Conservation (phyloP, 2,888 invertebrate genomes). For the Hirtodrosophila duncani region DNA sequence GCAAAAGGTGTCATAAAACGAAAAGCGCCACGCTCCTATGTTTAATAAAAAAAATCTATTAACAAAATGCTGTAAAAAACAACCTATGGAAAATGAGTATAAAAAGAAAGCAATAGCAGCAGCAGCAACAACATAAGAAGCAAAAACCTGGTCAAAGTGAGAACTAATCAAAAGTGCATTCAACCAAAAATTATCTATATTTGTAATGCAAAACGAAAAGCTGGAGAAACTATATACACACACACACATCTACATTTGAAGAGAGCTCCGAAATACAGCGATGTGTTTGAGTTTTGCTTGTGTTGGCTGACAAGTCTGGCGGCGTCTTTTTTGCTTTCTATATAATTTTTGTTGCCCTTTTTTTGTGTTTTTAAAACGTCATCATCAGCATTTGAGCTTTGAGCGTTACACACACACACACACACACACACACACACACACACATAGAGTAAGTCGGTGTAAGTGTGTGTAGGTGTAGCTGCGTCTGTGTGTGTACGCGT, state of each 20-base stretch:
- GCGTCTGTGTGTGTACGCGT: constrained; percentile 54
- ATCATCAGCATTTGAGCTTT: constrained; percentile 5
- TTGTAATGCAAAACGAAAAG: constrained; percentile 2
- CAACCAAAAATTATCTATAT: constrained; percentile 53
- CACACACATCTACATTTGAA: not conserved
- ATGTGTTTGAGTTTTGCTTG: no score
- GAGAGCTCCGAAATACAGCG: constrained; percentile 4
- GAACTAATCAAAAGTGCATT: constrained; percentile 63
- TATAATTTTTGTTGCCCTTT: no score
- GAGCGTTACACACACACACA: no score
- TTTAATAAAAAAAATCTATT: constrained; percentile 6
- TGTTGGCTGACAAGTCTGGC: constrained; percentile 35
- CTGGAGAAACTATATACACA: no score
- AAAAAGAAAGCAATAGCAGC: not conserved
- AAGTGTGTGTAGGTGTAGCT: constrained; percentile 5
- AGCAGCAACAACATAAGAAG: no score
- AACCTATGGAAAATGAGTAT: constrained; percentile 10
- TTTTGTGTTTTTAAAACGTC: not conserved
- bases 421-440: no score
- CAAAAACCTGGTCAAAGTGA: constrained; percentile 2
- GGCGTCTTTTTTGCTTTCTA: constrained; percentile 26
- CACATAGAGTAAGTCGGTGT: constrained; percentile 1
- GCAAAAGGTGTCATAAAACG: no score
- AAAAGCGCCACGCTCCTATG: constrained; percentile 4
- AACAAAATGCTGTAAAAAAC: not conserved